Evolutionary conservation across 2,888 invertebrate genomes (phyloP).

Genomic region (Eristalis tenax): DNA sequence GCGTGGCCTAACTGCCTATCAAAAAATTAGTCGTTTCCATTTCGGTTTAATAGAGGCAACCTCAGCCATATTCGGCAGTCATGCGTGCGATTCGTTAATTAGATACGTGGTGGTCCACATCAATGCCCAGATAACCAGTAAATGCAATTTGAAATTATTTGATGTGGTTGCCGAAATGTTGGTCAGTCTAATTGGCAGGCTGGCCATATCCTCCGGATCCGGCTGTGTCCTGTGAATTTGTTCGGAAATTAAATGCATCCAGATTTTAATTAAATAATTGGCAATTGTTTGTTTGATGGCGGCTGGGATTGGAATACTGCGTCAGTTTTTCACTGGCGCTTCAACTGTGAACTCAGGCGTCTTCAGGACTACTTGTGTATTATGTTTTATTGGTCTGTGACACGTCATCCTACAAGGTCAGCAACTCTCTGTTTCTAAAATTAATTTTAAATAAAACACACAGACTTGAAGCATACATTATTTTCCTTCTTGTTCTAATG

Average conservation of each 20-base stretch:
- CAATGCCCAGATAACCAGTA: conserved; percentile 19
- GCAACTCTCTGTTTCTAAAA: no score
- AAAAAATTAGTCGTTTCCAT: not conserved
- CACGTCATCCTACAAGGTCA: no score
- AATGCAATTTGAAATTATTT: conserved; percentile 23
- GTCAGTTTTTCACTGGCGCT: no score
- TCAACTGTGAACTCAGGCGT: no score
- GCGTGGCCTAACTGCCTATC: not conserved
- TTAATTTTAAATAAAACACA: no score
- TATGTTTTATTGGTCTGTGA: no score
- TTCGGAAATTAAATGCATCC: not conserved
- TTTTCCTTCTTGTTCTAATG: no score
- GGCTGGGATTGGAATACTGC: not conserved
- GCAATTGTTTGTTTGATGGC: not conserved
- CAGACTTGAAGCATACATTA: no score
- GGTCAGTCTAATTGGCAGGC: conserved; percentile 31
- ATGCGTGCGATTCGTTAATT: conserved; percentile 28
- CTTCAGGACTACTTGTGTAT: no score
- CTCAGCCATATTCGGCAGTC: not conserved
- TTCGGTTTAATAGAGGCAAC: not conserved
- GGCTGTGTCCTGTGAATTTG: not conserved
- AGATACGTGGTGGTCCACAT: conserved; percentile 17
- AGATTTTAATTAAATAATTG: conserved; percentile 18
- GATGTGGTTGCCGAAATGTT: conserved; percentile 4
- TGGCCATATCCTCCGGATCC: not conserved